Evolutionary conservation across 2,797 vertebrate species (phyloP), one percentile per base, ranked within the genome.

Genomic region (Lates japonicus): DNA sequence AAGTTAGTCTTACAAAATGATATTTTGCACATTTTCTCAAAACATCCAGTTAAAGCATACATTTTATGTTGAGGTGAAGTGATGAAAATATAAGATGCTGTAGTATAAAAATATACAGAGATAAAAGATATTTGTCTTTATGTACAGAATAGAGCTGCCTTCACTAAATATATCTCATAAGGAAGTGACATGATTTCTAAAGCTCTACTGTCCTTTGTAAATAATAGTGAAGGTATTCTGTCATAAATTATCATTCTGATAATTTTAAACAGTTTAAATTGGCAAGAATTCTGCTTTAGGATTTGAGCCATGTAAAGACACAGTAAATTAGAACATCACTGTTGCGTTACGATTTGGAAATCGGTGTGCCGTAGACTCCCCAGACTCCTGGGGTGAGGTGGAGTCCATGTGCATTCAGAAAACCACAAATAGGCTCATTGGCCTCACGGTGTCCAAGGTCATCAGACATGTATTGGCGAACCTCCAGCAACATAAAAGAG

Each of bases 371-470:
- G 44, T 35, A 31, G 70, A 44, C 61, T 68, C 68, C n/a, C 12
- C 54, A 39, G 69, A 59, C 78, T 80, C 61, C 63, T 0, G 70
- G 55, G 62, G n/a, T 44, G 78, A 88, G 76, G 69, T 70, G 76
- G 78, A 81, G 85, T 71, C 70, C 31, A 37, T 49, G 64, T 25
- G 57, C 74, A 73, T 70, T 78, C 59, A 80, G 22, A 68, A 74
- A 59, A 65, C 85, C 86, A 84, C 74, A 83, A 78, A 82, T 79
- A 73, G 84, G 59, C 76, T 71, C 65, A 64, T 62, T 75, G 84
- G 89, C 78, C 86, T 76, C n/a, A 85, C 41, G 81, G 84, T 64
- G 63, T 88, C 46, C 55, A 69, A 87, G 88, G 88, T 90, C 90
- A 91, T 84, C 85, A 83, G 84, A 85, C 86, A 77, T 80, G 42